Base-by-base conservation (phyloP, 2,888 invertebrate species). In the Drosophila lutescens region DNA sequence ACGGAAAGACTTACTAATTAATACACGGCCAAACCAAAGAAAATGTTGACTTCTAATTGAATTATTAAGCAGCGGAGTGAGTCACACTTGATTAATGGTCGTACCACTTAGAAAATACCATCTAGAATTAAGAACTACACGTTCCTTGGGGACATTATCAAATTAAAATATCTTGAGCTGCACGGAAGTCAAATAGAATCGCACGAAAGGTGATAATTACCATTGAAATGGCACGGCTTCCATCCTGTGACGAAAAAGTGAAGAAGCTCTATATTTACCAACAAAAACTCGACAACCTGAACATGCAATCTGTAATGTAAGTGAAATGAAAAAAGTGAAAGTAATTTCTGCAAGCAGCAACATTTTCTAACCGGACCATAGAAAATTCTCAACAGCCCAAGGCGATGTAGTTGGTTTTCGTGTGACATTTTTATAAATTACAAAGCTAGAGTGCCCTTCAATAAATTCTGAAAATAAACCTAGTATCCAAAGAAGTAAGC, bases 391-490 rank as follows among this genome's bases (percentile, higher is more conserved):
- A 17, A 49, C 49, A 49, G 34, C 17, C 13, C 12, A 34, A 12
- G 47, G 15, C 15, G 10, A 9, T 46, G 23, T 30, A 30, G 15
- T n/a, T 32, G 47, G 30, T 34, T 49, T 49, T 34, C 49, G 34
- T 49, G 49, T 49, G 56, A 74, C 72, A 78, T 74, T 83, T 71
- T 60, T 62, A 20, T 20, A 49, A 49, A 49, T 34, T 49, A 49
- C 34, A 17, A 10, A 20, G 34, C 9, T 34, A 20, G 32, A 34
- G 34, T 49, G 49, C 49, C 34, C 34, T 49, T 49, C 32, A 49
- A 34, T 8, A 13, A 49, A 34, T 49, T 34, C 13, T 20, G 49
- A 17, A 49, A 49, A 49, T 34, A 49, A 49, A 49, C 32, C 17
- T 13, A 12, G 1, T 0, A 49, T 49, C 49, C 34, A 34, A 15